Percentiles rank a stretch among this genome's conserved stretches.
phyloP scores from a whole-genome alignment of 2,113 vertebrate genomes.

The Tachuris rubrigastra region DNA sequence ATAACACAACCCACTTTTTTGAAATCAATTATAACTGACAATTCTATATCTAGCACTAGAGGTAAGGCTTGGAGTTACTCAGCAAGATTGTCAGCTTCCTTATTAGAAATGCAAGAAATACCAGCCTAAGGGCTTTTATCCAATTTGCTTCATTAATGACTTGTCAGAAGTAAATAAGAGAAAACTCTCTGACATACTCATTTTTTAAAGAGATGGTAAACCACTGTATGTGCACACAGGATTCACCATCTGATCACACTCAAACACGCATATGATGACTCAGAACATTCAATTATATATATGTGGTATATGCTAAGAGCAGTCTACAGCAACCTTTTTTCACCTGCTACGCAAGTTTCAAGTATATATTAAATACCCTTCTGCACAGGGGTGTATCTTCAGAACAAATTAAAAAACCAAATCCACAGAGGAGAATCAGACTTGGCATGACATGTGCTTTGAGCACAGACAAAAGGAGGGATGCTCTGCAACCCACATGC shows the following conservation, averaged over 20 bases:
- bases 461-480: background rate
- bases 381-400: background rate
- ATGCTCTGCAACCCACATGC: background rate
- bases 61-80: background rate
- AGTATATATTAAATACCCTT: background rate
- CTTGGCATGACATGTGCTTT: background rate
- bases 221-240: background rate
- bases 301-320: background rate
- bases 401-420: background rate
- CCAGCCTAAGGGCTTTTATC: constrained; percentile 42
- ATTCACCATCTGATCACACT: background rate
- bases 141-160: constrained; percentile 54
- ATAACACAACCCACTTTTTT: background rate
- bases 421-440: background rate
- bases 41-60: background rate
- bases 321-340: background rate
- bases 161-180: constrained; percentile 48
- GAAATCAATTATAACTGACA: background rate
- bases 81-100: background rate
- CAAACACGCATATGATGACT: background rate
- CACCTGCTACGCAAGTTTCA: background rate
- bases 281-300: background rate
- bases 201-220: background rate
- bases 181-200: background rate
- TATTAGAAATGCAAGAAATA: constrained; percentile 21